Percentiles rank a stretch among this genome's conserved stretches.
phyloP scores from a whole-genome alignment of 2,888 invertebrate species.

The Drosophila peninsularis region DNA sequence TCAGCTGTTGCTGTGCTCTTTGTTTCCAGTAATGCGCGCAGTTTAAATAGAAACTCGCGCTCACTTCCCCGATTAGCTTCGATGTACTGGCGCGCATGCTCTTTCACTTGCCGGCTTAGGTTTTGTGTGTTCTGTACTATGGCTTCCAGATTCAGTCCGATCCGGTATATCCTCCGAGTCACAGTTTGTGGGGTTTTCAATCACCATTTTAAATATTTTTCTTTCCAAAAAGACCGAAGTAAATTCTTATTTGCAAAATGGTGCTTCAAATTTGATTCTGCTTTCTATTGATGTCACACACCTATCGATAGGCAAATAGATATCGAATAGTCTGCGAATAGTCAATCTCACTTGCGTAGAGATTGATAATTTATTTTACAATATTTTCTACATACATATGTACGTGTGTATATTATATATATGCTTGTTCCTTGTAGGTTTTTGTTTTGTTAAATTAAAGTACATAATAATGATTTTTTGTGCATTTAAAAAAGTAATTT shows the following conservation, averaged over 20 bases:
- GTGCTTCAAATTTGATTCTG: conserved; percentile 10
- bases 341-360: background rate
- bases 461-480: background rate
- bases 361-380: background rate
- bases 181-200: background rate
- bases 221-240: too few species aligned
- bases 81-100: conserved; percentile 61
- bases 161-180: conserved; percentile 65
- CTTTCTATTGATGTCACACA: background rate
- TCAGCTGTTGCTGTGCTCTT: conserved; percentile 21
- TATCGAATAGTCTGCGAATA: background rate
- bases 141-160: conserved; percentile 76
- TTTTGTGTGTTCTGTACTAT: conserved; percentile 66
- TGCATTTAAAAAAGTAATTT: background rate
- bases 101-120: conserved; percentile 72
- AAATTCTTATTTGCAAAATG: background rate
- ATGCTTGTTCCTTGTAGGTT: background rate
- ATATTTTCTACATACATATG: background rate
- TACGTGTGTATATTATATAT: background rate
- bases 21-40: conserved; percentile 49
- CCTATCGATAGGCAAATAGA: conserved; percentile 15
- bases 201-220: conserved; percentile 22
- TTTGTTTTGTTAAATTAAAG: background rate
- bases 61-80: conserved; percentile 71
- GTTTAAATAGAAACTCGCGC: conserved; percentile 52